A percentile compares a stretch with the other conserved stretches of the same genome.
phyloP scores from a whole-genome alignment of 2,113 vertebrate species.

The Atherinomorus stipes region DNA sequence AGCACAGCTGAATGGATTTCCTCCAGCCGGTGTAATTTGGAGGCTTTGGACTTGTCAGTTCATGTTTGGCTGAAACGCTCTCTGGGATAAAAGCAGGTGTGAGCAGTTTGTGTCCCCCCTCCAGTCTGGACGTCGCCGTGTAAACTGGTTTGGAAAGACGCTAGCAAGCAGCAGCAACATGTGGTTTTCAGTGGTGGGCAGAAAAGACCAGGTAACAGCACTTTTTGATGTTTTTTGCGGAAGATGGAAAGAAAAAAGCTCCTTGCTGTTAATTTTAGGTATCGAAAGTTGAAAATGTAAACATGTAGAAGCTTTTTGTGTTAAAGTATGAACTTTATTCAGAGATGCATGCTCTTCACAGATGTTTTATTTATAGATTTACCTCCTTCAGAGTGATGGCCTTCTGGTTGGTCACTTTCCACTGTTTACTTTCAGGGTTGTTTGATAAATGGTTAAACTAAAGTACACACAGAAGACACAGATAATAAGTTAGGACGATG shows the following conservation, averaged over 20 bases:
- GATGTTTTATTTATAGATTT: not conserved
- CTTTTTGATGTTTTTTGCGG: not conserved
- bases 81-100: slow-evolving; percentile 40
- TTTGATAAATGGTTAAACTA: slow-evolving; percentile 65
- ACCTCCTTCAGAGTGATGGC: slow-evolving; percentile 1
- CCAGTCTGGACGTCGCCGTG: slow-evolving; percentile 26
- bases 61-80: slow-evolving; percentile 40
- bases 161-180: slow-evolving; percentile 78
- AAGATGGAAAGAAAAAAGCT: too few species aligned
- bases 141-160: slow-evolving; percentile 28
- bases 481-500: not conserved
- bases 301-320: too few species aligned
- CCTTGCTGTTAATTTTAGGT: too few species aligned
- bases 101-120: not conserved
- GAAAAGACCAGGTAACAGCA: slow-evolving; percentile 77
- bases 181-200: slow-evolving; percentile 98
- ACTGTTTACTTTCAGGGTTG: slow-evolving; percentile 54
- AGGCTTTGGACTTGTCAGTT: slow-evolving; percentile 50
- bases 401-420: slow-evolving; percentile 1
- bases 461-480: slow-evolving; percentile 32
- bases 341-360: not conserved
- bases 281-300: too few species aligned
- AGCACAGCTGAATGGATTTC: slow-evolving; percentile 45
- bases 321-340: not conserved
- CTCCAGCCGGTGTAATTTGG: slow-evolving; percentile 27